phyloP scores from a whole-genome alignment of 2,797 vertebrate genomes.

The Pyrrhura leucotis region DNA sequence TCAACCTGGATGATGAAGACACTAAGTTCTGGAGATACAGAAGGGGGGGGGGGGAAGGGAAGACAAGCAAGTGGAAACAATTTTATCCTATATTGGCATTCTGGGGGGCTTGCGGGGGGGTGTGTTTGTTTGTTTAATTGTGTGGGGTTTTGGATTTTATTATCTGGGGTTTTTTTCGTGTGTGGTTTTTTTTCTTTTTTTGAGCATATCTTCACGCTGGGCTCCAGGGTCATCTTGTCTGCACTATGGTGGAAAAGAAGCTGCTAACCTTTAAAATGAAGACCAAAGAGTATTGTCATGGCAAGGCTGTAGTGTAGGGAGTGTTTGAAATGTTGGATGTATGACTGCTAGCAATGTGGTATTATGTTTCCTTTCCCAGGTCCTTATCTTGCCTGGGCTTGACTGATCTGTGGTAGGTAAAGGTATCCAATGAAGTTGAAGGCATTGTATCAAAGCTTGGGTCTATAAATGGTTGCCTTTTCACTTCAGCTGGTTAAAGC shows the following conservation, averaged over 20 bases:
- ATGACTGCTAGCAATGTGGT: not conserved
- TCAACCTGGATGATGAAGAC: not conserved
- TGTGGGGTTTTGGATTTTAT: not conserved
- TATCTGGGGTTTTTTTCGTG: not conserved
- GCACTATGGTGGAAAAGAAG: not conserved
- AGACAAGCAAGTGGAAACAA: not conserved
- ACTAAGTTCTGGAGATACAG: not conserved
- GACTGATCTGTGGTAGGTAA: not conserved
- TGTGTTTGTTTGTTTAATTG: not conserved
- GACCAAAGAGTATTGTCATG: not conserved
- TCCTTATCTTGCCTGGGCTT: not conserved
- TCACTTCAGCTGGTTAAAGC: not conserved
- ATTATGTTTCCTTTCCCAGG: not conserved
- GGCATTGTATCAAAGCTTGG: not conserved
- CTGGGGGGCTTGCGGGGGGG: not conserved
- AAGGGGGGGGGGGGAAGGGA: not conserved
- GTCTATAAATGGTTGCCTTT: not conserved
- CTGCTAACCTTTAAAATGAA: not conserved
- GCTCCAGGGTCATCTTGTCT: not conserved
- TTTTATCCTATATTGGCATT: not conserved
- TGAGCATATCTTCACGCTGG: not conserved
- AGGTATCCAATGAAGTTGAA: not conserved
- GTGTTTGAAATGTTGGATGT: not conserved
- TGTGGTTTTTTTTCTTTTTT: not conserved
- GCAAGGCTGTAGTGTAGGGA: not conserved